Base-by-base conservation (phyloP, 2,888 invertebrate species). In the Thelaira solivaga region DNA sequence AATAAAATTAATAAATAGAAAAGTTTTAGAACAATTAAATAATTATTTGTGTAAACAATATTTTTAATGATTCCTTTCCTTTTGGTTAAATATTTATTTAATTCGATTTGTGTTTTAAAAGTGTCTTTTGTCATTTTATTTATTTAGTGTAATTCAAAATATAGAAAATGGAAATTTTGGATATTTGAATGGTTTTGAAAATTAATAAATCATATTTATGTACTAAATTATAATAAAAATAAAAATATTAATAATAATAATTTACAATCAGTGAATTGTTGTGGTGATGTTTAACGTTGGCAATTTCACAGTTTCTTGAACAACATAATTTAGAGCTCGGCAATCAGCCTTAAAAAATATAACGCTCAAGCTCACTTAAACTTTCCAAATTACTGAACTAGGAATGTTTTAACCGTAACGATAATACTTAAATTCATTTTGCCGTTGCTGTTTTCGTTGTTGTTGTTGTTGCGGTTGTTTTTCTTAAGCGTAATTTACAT, bases 271-370 rank as follows among this genome's bases (percentile, higher is more conserved):
- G 45, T 65, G 41, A 49, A 51, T 65, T 47, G 41, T 47, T 71
- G 39, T 68, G 36, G 18, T 51, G 68, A 43, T 73, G 36, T 57
- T 43, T 64, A 22, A 31, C 53, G 53, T 64, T 73, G 36, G 73
- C 36, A 73, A 78, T 78, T 78, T 69, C 78, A 78, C 69, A 78
- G 77, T 73, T 73, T 78, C 64, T 45, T 78, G 73, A 77, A 59
- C 77, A 78, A 39, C 51, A 47, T 73, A 78, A 78, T 73, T 65
- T 64, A 65, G 57, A 36, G 51, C 36, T 64, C 47, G 31, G 41
- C 59, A 64, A 68, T 73, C 49, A 43, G 49, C 59, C 69, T 62
- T 43, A 77, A 61, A 34, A 55, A 62, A 67, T n/a, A n/a, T 61
- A 29, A 51, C 68, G 53, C 31, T 43, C 11, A 6, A 49, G 31